Base-by-base conservation (phyloP, 2,797 vertebrate species). In the Bryconaethiops microstoma region DNA sequence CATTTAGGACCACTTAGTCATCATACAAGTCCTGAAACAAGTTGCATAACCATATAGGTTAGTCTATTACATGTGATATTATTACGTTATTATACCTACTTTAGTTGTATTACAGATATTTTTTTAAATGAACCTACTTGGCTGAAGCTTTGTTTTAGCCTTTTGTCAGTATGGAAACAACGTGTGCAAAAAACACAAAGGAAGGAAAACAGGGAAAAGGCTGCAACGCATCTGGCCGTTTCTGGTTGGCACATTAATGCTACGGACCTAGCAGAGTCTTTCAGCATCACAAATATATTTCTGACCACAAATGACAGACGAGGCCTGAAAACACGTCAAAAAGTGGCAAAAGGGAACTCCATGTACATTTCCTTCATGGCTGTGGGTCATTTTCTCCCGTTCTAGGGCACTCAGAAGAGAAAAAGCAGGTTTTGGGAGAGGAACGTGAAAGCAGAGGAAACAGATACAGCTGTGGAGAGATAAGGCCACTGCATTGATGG, bases 371-470 rank as follows among this genome's bases (percentile, higher is more conserved):
- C 13, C 69, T 48, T 7, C 14, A 76, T 39, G 62, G 52, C 5
- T 45, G 63, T 10, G 64, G 39, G 64, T 52, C 7, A 14, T 50
- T 80, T 55, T 71, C 25, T 63, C 40, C 42, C 75, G 42, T 65
- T 16, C 77, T 59, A 23, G 21, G 50, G 69, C 25, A 17, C 42
- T 17, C 1, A 14, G 45, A 54, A 21, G 72, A 48, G 48, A 14
- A 40, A n/a, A 62, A 40, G 52, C 50, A 54, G 74, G 6, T 35
- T 83, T 62, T 39, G 57, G 21, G n/a, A 59, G 23, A 48, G 63
- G 23, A 81, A 89, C 83, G 87, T 79, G 70, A 77, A 83, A 92
- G 63, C 23, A 91, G 86, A 92, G 93, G 93, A 94, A 95, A 89
- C 90, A 90, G 91, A 89, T 90, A 88, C 90, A 90, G 91, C 91